Evolutionary conservation across 2,797 vertebrate genomes (phyloP).

Genomic region (Benthosema pterotum): DNA sequence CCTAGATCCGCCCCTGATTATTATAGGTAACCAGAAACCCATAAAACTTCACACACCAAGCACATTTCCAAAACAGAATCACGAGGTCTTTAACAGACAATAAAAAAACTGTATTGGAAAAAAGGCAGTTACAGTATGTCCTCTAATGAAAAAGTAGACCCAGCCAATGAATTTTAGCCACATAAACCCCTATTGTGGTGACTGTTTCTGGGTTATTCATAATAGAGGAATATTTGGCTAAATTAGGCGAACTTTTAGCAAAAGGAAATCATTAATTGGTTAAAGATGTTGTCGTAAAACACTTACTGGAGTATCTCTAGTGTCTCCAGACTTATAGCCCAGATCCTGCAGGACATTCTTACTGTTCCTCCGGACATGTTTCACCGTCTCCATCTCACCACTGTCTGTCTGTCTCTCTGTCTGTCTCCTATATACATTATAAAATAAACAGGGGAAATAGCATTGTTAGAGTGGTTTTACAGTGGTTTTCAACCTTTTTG

Average conservation of each 20-base stretch:
- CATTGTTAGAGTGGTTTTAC: no score
- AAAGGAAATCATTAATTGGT: background rate
- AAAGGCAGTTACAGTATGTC: no score
- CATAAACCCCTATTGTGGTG: no score
- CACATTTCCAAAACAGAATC: no score
- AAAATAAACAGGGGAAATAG: slow-evolving; percentile 5
- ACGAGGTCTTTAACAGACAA: no score
- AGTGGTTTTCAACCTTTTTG: no score
- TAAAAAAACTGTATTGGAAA: no score
- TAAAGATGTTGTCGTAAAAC: background rate
- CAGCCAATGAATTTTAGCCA: no score
- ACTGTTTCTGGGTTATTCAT: background rate
- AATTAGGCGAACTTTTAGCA: no score
- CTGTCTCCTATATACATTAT: background rate
- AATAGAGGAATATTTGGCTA: background rate
- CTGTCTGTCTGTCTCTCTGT: no score
- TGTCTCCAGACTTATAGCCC: slow-evolving; percentile 43
- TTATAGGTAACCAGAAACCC: background rate
- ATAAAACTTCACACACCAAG: background rate
- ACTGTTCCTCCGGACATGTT: slow-evolving; percentile 67
- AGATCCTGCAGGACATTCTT: slow-evolving; percentile 65
- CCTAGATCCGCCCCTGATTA: background rate
- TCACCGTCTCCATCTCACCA: slow-evolving; percentile 46
- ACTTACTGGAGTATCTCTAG: slow-evolving; percentile 67
- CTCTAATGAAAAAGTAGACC: no score